These are phyloP conservation scores for Hemicordylus capensis DNA, from an alignment of 2,113 vertebrate species.

Conservation along the genomic window DNA sequence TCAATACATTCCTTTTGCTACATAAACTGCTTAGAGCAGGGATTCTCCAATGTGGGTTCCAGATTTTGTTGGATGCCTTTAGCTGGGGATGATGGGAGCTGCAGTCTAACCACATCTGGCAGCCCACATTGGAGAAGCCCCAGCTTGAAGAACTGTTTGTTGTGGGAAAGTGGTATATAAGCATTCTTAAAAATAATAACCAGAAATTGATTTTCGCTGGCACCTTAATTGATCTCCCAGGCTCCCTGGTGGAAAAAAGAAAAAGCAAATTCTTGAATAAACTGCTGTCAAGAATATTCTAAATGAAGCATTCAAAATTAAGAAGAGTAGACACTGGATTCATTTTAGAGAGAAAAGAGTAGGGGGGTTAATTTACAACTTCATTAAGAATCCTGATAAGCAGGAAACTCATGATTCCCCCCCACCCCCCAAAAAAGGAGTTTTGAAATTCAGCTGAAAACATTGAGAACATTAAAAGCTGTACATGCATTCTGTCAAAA, in stretches of 20 bases:
- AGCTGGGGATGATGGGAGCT: too few species aligned
- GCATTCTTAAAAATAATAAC: too few species aligned
- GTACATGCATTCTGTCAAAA: not conserved
- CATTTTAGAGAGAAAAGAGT: not conserved
- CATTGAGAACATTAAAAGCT: not conserved
- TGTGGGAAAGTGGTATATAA: too few species aligned
- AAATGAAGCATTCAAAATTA: not conserved
- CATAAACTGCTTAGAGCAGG: too few species aligned
- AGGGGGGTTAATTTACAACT: not conserved
- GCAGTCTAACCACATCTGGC: too few species aligned
- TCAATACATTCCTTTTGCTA: too few species aligned
- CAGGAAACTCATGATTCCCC: not conserved
- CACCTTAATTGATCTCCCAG: not conserved
- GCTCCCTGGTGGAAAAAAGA: too few species aligned
- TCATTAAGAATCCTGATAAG: not conserved
- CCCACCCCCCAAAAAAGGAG: not conserved
- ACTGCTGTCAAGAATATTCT: not conserved
- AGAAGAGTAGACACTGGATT: not conserved
- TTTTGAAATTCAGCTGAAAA: slow-evolving; percentile 4
- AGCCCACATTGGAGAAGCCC: too few species aligned
- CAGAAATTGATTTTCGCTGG: not conserved
- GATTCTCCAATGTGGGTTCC: too few species aligned
- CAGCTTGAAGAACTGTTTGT: too few species aligned
- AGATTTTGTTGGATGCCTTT: too few species aligned
- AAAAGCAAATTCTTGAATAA: not conserved